Conservation (phyloP, 2,113 vertebrate species). For the Crotalus horridus region DNA sequence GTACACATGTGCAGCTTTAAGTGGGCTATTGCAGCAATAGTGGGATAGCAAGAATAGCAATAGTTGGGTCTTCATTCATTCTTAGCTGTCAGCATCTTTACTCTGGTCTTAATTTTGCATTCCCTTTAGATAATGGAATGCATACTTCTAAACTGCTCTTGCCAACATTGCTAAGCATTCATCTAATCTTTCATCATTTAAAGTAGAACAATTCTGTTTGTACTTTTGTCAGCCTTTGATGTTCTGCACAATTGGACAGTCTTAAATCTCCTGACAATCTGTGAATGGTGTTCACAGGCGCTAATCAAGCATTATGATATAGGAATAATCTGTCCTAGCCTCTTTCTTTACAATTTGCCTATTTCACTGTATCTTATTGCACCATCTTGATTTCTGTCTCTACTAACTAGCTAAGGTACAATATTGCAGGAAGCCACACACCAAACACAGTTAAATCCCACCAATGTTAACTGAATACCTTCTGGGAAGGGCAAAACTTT, state of each 20-base stretch:
- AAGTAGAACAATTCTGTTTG: not conserved
- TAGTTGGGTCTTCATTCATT: not conserved
- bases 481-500: not conserved
- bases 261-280: not conserved
- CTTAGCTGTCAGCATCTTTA: not conserved
- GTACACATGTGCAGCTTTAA: constrained; percentile 84
- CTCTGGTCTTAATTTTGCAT: not conserved
- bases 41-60: not conserved
- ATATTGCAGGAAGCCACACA: not conserved
- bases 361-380: not conserved
- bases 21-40: constrained; percentile 76
- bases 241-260: not conserved
- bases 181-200: not conserved
- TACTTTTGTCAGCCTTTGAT: not conserved
- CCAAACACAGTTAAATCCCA: not conserved
- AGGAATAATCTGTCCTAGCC: not conserved
- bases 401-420: not conserved
- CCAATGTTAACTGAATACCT: not conserved
- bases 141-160: not conserved
- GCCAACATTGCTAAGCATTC: not conserved
- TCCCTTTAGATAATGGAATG: not conserved
- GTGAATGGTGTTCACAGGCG: not conserved
- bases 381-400: not conserved
- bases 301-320: not conserved
- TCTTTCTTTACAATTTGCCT: not conserved